Percentiles rank a stretch among this genome's conserved stretches.
phyloP scores from a whole-genome alignment of 2,797 vertebrate genomes.

The Psittacula derbiana region DNA sequence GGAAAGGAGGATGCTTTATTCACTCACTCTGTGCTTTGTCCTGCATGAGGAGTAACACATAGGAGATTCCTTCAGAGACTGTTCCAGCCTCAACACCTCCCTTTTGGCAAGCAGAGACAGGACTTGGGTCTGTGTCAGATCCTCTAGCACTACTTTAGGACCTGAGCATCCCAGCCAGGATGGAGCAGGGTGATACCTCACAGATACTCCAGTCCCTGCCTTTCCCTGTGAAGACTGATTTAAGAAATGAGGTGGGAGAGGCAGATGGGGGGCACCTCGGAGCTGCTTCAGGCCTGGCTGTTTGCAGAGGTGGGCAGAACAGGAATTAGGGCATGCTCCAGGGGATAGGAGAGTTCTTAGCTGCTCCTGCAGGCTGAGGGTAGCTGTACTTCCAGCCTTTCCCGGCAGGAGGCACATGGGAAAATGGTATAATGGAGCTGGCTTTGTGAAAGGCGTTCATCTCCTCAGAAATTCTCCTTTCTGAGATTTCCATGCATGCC shows the following conservation, averaged over 20 bases:
- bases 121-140: accelerated
- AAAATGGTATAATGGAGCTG: constrained; percentile 14
- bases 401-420: constrained; percentile 55
- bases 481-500: constrained; percentile 72
- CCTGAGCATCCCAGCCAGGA: neutral
- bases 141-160: neutral
- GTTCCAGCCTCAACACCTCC: neutral
- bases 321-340: neutral
- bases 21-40: neutral
- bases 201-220: neutral
- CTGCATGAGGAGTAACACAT: neutral
- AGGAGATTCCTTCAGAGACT: neutral
- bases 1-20: neutral
- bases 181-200: neutral
- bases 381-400: constrained; percentile 43
- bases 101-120: neutral
- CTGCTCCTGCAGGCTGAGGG: neutral
- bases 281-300: neutral
- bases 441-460: constrained; percentile 61
- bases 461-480: constrained; percentile 61
- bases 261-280: neutral
- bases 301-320: neutral
- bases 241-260: neutral
- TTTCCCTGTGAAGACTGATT: neutral
- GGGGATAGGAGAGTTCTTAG: neutral